These are phyloP conservation scores for Casuarius casuarius DNA, from an alignment of 2,113 vertebrate species.

Conservation along the genomic window DNA sequence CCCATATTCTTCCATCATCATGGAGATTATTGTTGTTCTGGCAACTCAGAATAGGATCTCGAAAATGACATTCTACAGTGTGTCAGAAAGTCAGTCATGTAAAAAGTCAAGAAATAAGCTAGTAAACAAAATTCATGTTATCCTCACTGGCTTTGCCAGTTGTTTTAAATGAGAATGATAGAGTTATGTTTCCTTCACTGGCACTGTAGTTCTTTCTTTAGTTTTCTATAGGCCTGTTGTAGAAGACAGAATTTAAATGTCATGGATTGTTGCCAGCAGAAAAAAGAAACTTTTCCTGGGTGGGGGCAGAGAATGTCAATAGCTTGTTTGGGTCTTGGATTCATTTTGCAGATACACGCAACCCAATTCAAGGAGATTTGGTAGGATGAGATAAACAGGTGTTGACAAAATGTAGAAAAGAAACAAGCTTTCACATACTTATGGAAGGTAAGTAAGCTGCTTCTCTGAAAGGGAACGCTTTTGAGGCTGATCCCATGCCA, in stretches of 20 bases:
- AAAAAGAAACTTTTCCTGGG: constrained; percentile 38
- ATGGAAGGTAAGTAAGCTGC: constrained; percentile 54
- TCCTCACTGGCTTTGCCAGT: constrained; percentile 24
- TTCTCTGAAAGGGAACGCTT: constrained; percentile 34
- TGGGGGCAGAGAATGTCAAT: constrained; percentile 49
- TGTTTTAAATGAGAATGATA: constrained; percentile 61
- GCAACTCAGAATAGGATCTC: constrained; percentile 16
- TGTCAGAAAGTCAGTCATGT: constrained; percentile 31
- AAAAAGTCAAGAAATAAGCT: constrained; percentile 53
- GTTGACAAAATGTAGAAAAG: constrained; percentile 40
- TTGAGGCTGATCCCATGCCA: constrained; percentile 24
- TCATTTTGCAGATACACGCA: constrained; percentile 17
- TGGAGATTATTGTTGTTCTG: constrained; percentile 50
- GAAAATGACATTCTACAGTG: constrained; percentile 25
- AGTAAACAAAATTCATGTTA: constrained; percentile 53
- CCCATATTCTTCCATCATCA: constrained; percentile 25
- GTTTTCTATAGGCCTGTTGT: constrained; percentile 54
- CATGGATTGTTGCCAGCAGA: constrained; percentile 57
- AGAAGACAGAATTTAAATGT: constrained; percentile 67
- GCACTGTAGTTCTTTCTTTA: constrained; percentile 48
- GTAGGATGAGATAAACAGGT: constrained; percentile 52
- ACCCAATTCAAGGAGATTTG: constrained; percentile 45
- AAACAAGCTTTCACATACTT: constrained; percentile 48
- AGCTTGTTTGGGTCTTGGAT: background rate
- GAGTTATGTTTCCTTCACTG: constrained; percentile 47